A percentile compares a stretch with the other conserved stretches of the same genome.
Evolutionary conservation across 2,797 vertebrate species (phyloP).

Genomic region (Ataeniobius toweri): DNA sequence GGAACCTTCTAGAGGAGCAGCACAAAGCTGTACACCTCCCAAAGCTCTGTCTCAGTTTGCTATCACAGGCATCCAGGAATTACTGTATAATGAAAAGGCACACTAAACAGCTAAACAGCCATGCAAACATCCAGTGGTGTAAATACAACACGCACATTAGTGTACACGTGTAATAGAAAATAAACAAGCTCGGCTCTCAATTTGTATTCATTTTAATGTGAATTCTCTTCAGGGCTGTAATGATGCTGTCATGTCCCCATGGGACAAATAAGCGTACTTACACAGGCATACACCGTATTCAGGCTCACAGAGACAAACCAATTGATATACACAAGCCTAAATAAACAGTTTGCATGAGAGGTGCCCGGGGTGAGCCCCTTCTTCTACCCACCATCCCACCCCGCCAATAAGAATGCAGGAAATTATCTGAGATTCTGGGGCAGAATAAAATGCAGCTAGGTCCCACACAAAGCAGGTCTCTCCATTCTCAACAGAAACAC

Average conservation of each 20-base stretch:
- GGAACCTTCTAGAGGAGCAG: slow-evolving; percentile 54
- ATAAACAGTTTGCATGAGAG: slow-evolving; percentile 3
- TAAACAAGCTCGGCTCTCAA: slow-evolving; percentile 62
- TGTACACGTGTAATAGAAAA: slow-evolving; percentile 44
- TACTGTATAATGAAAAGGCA: slow-evolving; percentile 27
- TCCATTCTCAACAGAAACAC: background rate
- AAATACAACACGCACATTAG: slow-evolving; percentile 22
- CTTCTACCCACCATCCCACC: background rate
- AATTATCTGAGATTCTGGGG: background rate
- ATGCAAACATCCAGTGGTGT: slow-evolving; percentile 13
- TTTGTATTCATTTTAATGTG: slow-evolving; percentile 76
- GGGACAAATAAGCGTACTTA: slow-evolving; percentile 73
- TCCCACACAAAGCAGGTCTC: background rate
- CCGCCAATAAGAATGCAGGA: background rate
- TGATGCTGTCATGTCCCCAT: slow-evolving; percentile 77
- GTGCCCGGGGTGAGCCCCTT: no score
- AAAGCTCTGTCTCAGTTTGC: slow-evolving; percentile 76
- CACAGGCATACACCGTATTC: slow-evolving; percentile 24
- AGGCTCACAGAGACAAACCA: slow-evolving; percentile 17
- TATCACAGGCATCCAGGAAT: slow-evolving; percentile 55
- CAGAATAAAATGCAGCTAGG: background rate
- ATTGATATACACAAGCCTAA: slow-evolving; percentile 9
- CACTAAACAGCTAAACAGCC: slow-evolving; percentile 23
- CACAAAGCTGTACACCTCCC: slow-evolving; percentile 56
- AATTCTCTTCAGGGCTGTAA: slow-evolving; percentile 66